Evolutionary conservation across 1,140 invertebrate genomes (phyloP), one percentile per base, ranked within the genome.

Genomic region (Monomorium pharaonis): DNA sequence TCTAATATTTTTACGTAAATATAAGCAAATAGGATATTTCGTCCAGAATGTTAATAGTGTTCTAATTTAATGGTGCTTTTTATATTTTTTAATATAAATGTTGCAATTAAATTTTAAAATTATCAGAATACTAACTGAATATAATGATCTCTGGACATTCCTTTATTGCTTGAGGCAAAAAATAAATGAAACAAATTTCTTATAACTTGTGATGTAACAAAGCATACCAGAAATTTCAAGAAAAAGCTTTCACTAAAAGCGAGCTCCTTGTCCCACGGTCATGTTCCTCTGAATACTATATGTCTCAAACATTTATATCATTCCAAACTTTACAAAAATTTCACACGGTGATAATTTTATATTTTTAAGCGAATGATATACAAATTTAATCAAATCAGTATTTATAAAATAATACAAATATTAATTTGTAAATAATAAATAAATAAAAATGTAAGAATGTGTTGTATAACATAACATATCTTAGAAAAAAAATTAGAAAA

Each of bases 211-310:
- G 42, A 78, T 37, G 21, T 56, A 54, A 77, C 51, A 5, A 56
- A 87, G 62, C 16, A 56, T 65, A 84, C 89, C 88, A 92, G 86
- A 91, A 85, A 91, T 86, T 91, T 92, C 87, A 92, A 91, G 87
- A 92, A 85, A 85, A 77, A 81, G 63, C 37, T 69, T 86, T 87
- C 70, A 89, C 54, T 83, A 85, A 88, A 88, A 90, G 91, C 87
- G 89, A 91, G 91, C 86, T 89, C 87, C 89, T 92, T 92, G 86
- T 86, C 92, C 92, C 92, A 93, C 92, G 88, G 92, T 92, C 92
- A 86, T 88, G 69, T 54, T 86, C 86, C 37, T 89, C n/a, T 58
- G 18, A 88, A 85, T 84, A 80, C 60, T 87, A 88, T 86, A 75
- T n/a, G 84, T 86, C 27, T 86, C 27, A 76, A 21, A 74, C 54